phyloP scores from a whole-genome alignment of 2,113 vertebrate species.

The Poecilia latipinna region DNA sequence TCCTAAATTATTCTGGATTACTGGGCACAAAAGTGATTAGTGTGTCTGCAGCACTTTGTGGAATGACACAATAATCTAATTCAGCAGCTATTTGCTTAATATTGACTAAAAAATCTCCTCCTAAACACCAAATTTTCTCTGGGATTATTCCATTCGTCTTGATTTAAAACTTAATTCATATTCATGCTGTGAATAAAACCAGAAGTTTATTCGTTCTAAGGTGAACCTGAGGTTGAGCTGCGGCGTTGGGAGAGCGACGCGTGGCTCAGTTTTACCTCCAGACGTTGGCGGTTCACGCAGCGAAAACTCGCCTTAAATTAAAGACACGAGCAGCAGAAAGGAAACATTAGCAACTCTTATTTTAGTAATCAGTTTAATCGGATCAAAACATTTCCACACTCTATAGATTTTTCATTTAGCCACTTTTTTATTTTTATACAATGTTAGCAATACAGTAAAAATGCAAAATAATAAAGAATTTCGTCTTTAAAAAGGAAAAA shows the following conservation, averaged over 20 bases:
- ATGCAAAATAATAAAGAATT: too few relatives aligned
- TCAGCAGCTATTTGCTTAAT: not conserved
- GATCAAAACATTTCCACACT: too few relatives aligned
- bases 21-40: not conserved
- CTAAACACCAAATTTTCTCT: too few relatives aligned
- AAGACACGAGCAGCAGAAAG: slow-evolving; percentile 43
- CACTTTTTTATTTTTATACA: too few relatives aligned
- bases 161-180: not conserved
- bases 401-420: too few relatives aligned
- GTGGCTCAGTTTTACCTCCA: slow-evolving; percentile 50
- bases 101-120: not conserved
- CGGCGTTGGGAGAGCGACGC: slow-evolving; percentile 30
- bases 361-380: too few relatives aligned
- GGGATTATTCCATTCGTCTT: not conserved
- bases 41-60: not conserved
- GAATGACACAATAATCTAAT: not conserved
- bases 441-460: too few relatives aligned
- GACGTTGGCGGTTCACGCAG: slow-evolving; percentile 24
- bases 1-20: too few relatives aligned
- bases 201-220: not conserved
- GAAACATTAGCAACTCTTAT: slow-evolving; percentile 34
- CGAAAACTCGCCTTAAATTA: slow-evolving; percentile 45
- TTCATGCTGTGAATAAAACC: not conserved
- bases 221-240: not conserved
- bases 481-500: too few relatives aligned